Conservation (phyloP, 2,113 vertebrate species). For the Bubo scandiacus region DNA sequence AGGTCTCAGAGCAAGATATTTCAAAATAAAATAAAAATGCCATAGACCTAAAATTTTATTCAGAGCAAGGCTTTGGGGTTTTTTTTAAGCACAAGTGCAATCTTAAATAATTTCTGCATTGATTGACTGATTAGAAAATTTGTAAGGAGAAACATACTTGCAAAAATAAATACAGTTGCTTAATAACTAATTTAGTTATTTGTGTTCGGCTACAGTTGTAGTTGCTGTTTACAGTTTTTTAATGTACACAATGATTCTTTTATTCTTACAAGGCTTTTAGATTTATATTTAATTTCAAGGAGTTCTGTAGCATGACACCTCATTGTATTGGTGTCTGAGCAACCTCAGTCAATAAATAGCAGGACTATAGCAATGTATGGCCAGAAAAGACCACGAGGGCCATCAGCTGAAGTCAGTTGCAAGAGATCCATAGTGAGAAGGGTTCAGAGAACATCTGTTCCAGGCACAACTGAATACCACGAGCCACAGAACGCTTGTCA, state of each 20-base stretch:
- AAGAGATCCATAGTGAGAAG: background rate
- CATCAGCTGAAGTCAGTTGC: background rate
- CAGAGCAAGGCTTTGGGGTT: background rate
- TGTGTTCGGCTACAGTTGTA: background rate
- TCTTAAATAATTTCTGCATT: background rate
- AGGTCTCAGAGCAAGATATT: background rate
- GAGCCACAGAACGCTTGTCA: background rate
- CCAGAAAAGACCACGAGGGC: background rate
- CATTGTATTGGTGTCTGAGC: background rate
- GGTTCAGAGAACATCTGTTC: background rate
- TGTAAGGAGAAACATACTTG: background rate
- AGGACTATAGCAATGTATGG: background rate
- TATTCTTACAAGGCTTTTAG: background rate
- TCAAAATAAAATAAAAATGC: slow-evolving; percentile 4
- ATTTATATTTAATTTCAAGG: background rate
- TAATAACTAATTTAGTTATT: background rate
- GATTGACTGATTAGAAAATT: background rate
- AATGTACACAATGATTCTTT: background rate
- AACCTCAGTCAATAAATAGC: background rate
- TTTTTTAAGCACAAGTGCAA: background rate
- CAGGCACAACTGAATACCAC: background rate
- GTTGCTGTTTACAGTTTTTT: background rate
- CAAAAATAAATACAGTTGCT: background rate
- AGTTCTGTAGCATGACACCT: background rate
- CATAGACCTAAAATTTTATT: background rate